Percentiles rank a stretch among this genome's conserved stretches.
Evolutionary conservation across 2,113 vertebrate species (phyloP).

Genomic region (Notechis scutatus): DNA sequence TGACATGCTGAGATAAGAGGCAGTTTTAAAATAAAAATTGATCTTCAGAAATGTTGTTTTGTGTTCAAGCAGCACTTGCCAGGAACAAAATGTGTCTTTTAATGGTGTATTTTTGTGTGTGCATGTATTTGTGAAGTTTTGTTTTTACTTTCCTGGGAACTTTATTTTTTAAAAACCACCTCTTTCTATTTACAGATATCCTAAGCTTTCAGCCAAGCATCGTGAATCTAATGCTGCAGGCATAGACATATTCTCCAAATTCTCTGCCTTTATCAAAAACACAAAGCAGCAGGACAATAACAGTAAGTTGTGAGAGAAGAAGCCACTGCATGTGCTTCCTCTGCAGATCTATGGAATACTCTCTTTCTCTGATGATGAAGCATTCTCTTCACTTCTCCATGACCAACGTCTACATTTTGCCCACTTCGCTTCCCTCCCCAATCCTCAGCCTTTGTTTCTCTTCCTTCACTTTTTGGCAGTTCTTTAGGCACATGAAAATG

Average conservation of each 20-base stretch:
- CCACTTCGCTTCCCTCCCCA: neutral
- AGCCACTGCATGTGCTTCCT: neutral
- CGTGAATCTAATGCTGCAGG: conserved; percentile 88
- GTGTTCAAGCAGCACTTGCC: neutral
- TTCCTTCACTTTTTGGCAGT: neutral
- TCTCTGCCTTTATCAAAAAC: conserved; percentile 95
- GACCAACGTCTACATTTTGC: neutral
- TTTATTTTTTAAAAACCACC: neutral
- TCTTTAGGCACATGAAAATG: neutral
- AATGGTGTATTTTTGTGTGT: neutral
- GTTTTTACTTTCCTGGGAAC: neutral
- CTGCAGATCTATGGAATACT: neutral
- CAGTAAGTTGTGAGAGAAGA: conserved; percentile 66
- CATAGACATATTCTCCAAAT: conserved; percentile 92
- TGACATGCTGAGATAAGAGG: conserved; percentile 28
- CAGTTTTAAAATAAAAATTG: conserved; percentile 6
- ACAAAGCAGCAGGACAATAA: conserved; percentile 82
- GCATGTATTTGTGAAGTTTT: neutral
- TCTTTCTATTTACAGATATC: conserved; percentile 77
- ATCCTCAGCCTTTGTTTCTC: neutral
- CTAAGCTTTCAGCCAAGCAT: conserved; percentile 85
- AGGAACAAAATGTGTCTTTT: neutral
- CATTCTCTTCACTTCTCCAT: neutral
- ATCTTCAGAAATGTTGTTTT: neutral
- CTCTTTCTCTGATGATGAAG: neutral